Conservation (phyloP, 1,140 invertebrate species). For the Pissodes strobi region DNA sequence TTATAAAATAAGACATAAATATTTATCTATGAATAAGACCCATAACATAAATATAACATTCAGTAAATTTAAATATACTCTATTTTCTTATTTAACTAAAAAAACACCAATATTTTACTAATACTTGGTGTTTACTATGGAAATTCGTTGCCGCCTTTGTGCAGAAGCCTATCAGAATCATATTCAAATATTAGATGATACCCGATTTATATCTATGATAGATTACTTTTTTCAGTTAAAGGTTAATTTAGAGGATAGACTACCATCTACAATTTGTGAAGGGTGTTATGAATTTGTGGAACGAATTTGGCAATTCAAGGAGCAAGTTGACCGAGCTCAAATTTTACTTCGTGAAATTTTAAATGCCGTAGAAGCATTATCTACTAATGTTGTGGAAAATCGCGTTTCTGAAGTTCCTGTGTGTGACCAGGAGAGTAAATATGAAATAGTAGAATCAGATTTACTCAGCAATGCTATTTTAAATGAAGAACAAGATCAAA, state of each 20-base stretch:
- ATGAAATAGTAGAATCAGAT: neutral
- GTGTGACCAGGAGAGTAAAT: too few relatives aligned
- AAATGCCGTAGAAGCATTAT: neutral
- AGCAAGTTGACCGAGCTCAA: conserved; percentile 51
- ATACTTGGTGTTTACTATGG: conserved; percentile 37
- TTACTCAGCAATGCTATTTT: neutral
- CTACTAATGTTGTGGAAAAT: neutral
- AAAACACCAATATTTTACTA: neutral
- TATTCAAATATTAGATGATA: conserved; percentile 41
- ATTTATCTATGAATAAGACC: too few relatives aligned
- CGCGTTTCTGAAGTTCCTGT: too few relatives aligned
- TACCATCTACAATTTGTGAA: conserved; percentile 47
- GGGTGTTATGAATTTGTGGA: conserved; percentile 49
- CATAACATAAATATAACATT: too few relatives aligned
- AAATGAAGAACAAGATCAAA: neutral
- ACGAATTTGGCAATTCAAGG: conserved; percentile 49
- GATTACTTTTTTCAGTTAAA: conserved; percentile 49
- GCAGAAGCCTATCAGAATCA: conserved; percentile 52
- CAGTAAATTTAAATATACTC: too few relatives aligned
- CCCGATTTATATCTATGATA: conserved; percentile 43
- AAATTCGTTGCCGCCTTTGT: conserved; percentile 59
- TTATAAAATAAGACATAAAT: too few relatives aligned
- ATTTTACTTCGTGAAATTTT: conserved; percentile 38
- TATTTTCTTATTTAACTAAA: too few relatives aligned
- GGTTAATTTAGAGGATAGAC: conserved; percentile 45